Conservation (phyloP, 2,888 invertebrate genomes). For the Dione juno region DNA sequence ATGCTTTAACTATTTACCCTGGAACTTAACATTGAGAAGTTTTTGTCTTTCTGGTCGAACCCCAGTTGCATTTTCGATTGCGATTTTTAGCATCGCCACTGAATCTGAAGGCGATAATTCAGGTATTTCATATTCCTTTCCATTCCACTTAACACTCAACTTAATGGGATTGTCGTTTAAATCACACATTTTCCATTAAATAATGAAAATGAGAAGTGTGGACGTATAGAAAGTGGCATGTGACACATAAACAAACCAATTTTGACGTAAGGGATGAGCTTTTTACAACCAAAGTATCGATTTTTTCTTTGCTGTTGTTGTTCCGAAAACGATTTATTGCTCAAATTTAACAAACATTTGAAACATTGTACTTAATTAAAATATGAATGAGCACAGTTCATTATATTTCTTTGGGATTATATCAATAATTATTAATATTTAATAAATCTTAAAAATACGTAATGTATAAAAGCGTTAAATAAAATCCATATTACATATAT, state of each 20-base stretch:
- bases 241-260: conserved; percentile 74
- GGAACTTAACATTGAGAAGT: conserved; percentile 94
- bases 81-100: conserved; percentile 91
- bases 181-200: conserved; percentile 74
- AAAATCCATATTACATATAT: no score
- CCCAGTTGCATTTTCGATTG: conserved; percentile 93
- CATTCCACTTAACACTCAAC: conserved; percentile 95
- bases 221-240: conserved; percentile 45
- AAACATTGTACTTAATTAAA: no score
- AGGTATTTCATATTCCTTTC: conserved; percentile 92
- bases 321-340: no score
- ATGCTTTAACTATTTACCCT: conserved; percentile 85
- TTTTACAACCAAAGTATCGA: background rate
- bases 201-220: conserved; percentile 45
- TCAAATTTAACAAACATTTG: no score
- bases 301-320: background rate
- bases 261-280: conserved; percentile 45
- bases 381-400: no score
- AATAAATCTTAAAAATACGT: no score
- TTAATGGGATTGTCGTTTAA: conserved; percentile 75
- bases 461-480: background rate
- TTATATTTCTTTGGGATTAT: no score
- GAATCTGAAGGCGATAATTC: conserved; percentile 90
- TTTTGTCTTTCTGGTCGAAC: conserved; percentile 97
- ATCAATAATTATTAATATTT: no score